Evolutionary conservation across 1,140 invertebrate species (phyloP), one percentile per base, ranked within the genome.

Genomic region (Eumeta japonica): DNA sequence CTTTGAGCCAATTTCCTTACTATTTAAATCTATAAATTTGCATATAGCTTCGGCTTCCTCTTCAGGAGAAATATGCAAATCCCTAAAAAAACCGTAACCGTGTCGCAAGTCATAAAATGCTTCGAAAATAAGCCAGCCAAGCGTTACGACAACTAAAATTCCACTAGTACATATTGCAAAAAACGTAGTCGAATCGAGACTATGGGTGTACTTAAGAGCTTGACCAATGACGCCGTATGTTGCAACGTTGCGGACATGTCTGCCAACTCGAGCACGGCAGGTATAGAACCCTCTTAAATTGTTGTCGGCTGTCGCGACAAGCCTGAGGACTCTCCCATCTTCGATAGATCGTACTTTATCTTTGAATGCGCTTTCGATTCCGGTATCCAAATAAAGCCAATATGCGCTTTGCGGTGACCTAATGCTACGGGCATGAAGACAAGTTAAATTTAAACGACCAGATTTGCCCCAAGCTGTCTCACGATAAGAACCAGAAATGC

Each of bases 1-100:
- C 28, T 48, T 47, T 7, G 50, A 56, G 10, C 43, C 43, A 19
- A 49, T 39, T n/a, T 56, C 41, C 28, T 65, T 36, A 2, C 50
- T 46, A 45, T 70, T 59, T 39, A 52, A 43, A 28, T 65, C 58
- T 11, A 63, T 61, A 37, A 56, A 63, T 11, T 49, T 51, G 36
- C 58, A 64, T 14, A 63, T 53, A n/a, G 55, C 56, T 24, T 65
- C 59, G 3, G 52, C 55, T 43, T 61, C 62, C 19, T 65, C 51
- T 36, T 65, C 44, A 0, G 59, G 56, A 10, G 58, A 46, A 10
- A 65, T 41, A 33, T 68, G 59, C 9, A 49, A 53, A 39, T 73
- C 66, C 27, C 68, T 42, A 41, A 62, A 73, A 48, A 71, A 73
- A 0, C 68, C 68, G 34, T 65, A 63, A 9, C 68, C 68, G 28